Evolutionary conservation across 2,888 invertebrate species (phyloP).

Genomic region (Hydraecia micacea): DNA sequence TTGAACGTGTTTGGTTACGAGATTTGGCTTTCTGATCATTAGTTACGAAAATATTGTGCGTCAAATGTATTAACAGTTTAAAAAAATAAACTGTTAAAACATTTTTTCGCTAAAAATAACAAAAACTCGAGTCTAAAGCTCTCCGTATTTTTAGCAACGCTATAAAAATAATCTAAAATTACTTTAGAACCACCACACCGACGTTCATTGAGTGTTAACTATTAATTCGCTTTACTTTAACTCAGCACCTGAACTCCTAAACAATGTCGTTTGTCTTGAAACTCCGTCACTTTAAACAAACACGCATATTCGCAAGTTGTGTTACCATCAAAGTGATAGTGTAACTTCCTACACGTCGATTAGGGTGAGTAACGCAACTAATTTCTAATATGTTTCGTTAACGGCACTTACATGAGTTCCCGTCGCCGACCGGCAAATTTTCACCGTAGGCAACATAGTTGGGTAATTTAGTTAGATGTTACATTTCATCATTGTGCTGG

Average conservation of each 20-base stretch:
- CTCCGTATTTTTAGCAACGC: slow-evolving; percentile 1
- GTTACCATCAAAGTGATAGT: slow-evolving; percentile 81
- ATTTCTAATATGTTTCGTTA: slow-evolving; percentile 88
- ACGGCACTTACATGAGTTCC: slow-evolving; percentile 84
- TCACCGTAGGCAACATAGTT: slow-evolving; percentile 82
- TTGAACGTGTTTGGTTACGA: not conserved
- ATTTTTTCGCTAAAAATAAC: not conserved
- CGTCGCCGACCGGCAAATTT: slow-evolving; percentile 77
- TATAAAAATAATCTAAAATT: slow-evolving; percentile 8
- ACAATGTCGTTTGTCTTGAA: slow-evolving; percentile 61
- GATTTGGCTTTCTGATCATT: not conserved
- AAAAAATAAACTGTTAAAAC: not conserved
- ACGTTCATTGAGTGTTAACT: slow-evolving; percentile 17
- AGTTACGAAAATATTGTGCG: not conserved
- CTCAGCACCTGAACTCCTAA: slow-evolving; percentile 44
- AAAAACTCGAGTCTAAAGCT: not conserved
- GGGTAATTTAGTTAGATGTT: slow-evolving; percentile 79
- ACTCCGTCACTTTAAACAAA: slow-evolving; percentile 64
- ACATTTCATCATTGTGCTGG: slow-evolving; percentile 77
- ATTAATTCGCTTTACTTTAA: slow-evolving; percentile 32
- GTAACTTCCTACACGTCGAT: slow-evolving; percentile 83
- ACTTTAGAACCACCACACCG: not conserved
- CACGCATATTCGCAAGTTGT: slow-evolving; percentile 66
- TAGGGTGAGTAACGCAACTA: slow-evolving; percentile 84
- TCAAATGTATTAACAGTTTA: not conserved